Conservation (phyloP, 2,113 vertebrate species). For the Corydoras maculifer region DNA sequence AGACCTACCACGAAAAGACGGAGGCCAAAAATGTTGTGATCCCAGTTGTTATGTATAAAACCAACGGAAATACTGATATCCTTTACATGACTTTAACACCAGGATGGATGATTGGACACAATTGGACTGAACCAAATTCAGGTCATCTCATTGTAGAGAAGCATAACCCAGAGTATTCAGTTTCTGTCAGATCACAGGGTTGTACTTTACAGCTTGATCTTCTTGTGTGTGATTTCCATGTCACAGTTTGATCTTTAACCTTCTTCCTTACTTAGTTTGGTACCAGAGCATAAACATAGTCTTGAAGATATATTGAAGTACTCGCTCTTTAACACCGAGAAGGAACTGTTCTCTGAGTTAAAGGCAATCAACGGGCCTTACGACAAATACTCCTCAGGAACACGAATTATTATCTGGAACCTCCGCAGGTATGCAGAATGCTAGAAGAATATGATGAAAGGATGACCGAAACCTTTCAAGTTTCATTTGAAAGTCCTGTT, state of each 20-base stretch:
- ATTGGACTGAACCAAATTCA: too few relatives aligned
- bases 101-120: too few relatives aligned
- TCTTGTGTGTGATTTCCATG: neutral
- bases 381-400: slow-evolving; percentile 68
- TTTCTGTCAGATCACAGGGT: too few relatives aligned
- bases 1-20: slow-evolving; percentile 78
- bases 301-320: slow-evolving; percentile 76
- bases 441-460: too few relatives aligned
- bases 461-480: too few relatives aligned
- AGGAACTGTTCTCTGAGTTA: slow-evolving; percentile 75
- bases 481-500: too few relatives aligned
- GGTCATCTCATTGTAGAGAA: too few relatives aligned
- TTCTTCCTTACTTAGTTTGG: slow-evolving; percentile 59
- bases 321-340: slow-evolving; percentile 74
- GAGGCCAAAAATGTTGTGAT: slow-evolving; percentile 78
- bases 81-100: slow-evolving; percentile 1
- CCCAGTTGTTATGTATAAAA: slow-evolving; percentile 70
- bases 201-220: too few relatives aligned
- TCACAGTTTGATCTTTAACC: slow-evolving; percentile 61
- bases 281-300: slow-evolving; percentile 63
- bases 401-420: slow-evolving; percentile 95
- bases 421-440: slow-evolving; percentile 70
- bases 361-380: slow-evolving; percentile 59
- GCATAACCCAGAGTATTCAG: neutral
- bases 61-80: slow-evolving; percentile 41